Base-by-base conservation (phyloP, 2,113 vertebrate genomes). In the Morphnarchus princeps region DNA sequence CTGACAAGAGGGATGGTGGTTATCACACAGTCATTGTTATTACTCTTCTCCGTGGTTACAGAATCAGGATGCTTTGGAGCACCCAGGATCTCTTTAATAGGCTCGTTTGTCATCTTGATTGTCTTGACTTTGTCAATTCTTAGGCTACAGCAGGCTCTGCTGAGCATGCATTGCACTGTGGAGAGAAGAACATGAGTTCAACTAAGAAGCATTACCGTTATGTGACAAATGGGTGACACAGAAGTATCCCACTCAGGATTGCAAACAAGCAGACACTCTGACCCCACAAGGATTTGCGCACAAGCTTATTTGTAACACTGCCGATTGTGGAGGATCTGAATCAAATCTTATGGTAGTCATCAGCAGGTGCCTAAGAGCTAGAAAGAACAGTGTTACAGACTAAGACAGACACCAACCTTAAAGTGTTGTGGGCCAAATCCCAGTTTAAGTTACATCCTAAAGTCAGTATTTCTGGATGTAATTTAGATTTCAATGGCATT, bases 1-100 rank as follows among this genome's bases (percentile, higher is more conserved):
- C 98, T 99, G 84, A 99, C 98, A 93, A 99, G 97, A 1, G 99
- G 99, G 78, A 99, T 96, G 25, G 97, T 97, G 17, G 98, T 98
- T 9, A 98, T 81, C 59, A 98, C 91, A 7, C 97, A 95, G 71
- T 98, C 98, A 13, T 96, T 98, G 89, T 97, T 98, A 67, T 97
- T 98, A 38, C 94, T 97, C 83, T 98, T 99, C 93, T 98, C 98
- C 3, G 90, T 52, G 21, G 95, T 76, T 31, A 61, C 96, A 15
- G 95, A 97, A 40, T 98, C 98, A 1, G 98, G 96, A 67, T 98
- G 87, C 22, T 98, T 98, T 21, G 98, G 98, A 54, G 97, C 79
- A 34, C 98, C 98, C 96, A 98, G 98, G 90, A 98, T 96, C 97
- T 99, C 98, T 95, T 99, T 99, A 49, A 97, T 93, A 2, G 97